phyloP scores from a whole-genome alignment of 2,113 vertebrate genomes.

The Oreocharis arfaki region DNA sequence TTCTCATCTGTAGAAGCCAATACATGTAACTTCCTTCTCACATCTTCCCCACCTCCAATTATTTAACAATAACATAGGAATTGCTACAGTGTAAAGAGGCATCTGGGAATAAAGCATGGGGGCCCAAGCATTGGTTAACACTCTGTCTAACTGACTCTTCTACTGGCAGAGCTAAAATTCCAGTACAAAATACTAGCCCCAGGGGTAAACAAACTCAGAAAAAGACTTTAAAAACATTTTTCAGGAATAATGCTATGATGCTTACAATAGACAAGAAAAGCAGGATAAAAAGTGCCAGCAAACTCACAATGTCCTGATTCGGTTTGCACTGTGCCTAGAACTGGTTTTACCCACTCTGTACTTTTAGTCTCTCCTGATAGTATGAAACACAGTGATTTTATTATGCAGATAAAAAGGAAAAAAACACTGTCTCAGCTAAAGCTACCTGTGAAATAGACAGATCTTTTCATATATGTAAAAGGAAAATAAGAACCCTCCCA shows the following conservation, averaged over 20 bases:
- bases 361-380: not conserved
- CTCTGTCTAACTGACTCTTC: constrained; percentile 13
- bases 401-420: constrained; percentile 3
- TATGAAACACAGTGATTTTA: not conserved
- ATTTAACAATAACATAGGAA: constrained; percentile 4
- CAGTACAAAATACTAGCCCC: constrained; percentile 43
- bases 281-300: not conserved
- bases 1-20: not conserved
- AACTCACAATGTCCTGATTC: constrained; percentile 12
- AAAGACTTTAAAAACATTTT: constrained; percentile 46
- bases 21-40: not conserved
- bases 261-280: constrained; percentile 26
- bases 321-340: not conserved
- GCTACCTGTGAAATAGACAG: not conserved
- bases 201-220: constrained; percentile 55
- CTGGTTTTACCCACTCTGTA: constrained; percentile 1
- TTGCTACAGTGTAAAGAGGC: not conserved
- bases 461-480: not conserved
- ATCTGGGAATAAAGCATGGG: constrained; percentile 9
- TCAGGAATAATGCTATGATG: constrained; percentile 19
- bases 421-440: not conserved
- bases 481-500: not conserved
- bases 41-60: not conserved
- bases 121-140: constrained; percentile 13
- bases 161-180: constrained; percentile 45